These are phyloP conservation scores for Thereva unica DNA, from an alignment of 2,888 invertebrate genomes.

Conservation along the genomic window DNA sequence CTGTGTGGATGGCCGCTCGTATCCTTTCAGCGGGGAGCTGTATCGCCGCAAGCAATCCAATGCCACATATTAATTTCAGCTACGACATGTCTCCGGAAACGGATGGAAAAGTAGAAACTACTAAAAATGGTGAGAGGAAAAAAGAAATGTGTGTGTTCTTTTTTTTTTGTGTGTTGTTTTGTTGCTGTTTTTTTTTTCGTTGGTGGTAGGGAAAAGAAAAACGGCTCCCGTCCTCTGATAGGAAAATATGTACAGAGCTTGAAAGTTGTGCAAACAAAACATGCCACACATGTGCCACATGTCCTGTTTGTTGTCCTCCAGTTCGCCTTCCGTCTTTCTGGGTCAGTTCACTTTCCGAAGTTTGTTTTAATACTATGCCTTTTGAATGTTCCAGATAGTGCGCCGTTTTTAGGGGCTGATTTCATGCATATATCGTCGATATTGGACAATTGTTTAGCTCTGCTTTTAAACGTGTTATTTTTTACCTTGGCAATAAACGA, in stretches of 20 bases:
- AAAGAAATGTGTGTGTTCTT: neutral
- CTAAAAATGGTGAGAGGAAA: conserved; percentile 23
- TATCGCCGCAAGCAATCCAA: conserved; percentile 10
- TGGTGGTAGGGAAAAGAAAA: conserved; percentile 12
- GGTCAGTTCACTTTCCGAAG: conserved; percentile 8
- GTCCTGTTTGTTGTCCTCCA: conserved; percentile 16
- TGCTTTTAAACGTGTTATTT: too few species aligned
- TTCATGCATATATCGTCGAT: too few species aligned
- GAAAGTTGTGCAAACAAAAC: conserved; percentile 26
- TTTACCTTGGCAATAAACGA: too few species aligned
- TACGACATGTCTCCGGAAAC: conserved; percentile 26
- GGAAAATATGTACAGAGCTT: conserved; percentile 22
- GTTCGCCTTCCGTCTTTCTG: conserved; percentile 8
- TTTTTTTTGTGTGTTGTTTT: too few species aligned
- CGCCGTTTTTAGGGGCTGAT: too few species aligned
- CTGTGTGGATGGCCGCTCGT: too few species aligned
- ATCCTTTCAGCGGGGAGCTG: conserved; percentile 1
- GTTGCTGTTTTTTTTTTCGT: neutral
- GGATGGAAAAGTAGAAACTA: conserved; percentile 18
- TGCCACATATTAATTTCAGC: conserved; percentile 28
- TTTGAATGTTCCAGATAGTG: too few species aligned
- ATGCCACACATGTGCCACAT: conserved; percentile 27
- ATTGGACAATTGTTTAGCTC: too few species aligned
- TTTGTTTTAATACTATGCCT: too few species aligned
- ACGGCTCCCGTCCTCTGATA: neutral